Conservation (phyloP, 2,888 invertebrate species). For the Drosophila leonis region DNA sequence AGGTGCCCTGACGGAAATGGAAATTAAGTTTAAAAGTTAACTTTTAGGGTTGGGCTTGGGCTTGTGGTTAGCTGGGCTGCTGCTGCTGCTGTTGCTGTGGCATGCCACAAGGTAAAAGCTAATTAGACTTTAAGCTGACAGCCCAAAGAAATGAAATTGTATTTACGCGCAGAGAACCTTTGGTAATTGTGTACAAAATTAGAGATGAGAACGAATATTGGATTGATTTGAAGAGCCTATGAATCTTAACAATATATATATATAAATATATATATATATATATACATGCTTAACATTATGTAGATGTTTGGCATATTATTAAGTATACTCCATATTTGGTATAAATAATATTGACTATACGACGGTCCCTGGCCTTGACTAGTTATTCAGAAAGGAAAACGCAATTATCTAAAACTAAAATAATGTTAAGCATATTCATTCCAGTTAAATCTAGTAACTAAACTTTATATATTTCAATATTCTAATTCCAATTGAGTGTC, state of each 20-base stretch:
- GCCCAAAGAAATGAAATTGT: slow-evolving; percentile 50
- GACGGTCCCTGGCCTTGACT: no score
- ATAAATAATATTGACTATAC: background rate
- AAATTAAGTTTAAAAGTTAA: slow-evolving; percentile 51
- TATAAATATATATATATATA: no score
- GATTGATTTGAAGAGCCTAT: background rate
- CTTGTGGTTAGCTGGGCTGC: slow-evolving; percentile 13
- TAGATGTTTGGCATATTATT: no score
- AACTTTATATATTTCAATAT: no score
- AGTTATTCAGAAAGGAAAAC: no score
- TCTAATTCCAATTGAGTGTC: slow-evolving; percentile 6
- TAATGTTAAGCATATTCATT: no score
- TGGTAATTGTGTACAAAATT: slow-evolving; percentile 5
- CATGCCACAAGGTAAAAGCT: slow-evolving; percentile 73
- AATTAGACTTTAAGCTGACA: slow-evolving; percentile 70
- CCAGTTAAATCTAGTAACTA: no score
- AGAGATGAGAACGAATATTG: background rate
- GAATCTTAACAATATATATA: no score
- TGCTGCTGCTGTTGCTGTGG: slow-evolving; percentile 35
- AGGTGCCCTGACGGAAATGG: slow-evolving; percentile 42
- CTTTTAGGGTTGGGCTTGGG: slow-evolving; percentile 22
- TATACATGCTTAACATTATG: no score
- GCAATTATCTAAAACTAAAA: no score
- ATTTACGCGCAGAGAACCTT: slow-evolving; percentile 13
- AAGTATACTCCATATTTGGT: no score